These are phyloP conservation scores for Notamacropus eugenii DNA, from an alignment of 2,797 vertebrate genomes.

Conservation along the genomic window DNA sequence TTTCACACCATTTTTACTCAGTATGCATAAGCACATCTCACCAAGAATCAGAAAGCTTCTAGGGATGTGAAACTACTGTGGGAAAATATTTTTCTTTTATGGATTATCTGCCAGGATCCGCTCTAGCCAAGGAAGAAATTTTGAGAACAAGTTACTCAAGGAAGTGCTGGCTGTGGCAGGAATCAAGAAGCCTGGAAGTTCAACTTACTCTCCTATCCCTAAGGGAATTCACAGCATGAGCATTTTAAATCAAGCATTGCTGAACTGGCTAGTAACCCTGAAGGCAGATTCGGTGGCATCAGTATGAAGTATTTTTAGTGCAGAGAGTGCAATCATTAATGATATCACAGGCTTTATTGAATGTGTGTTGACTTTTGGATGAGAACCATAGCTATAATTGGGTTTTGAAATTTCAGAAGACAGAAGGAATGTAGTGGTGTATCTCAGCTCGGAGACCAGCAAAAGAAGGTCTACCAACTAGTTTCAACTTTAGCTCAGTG, in stretches of 20 bases:
- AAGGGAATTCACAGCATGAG: neutral
- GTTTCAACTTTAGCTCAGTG: neutral
- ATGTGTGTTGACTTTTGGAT: neutral
- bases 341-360: neutral
- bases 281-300: neutral
- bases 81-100: conserved; percentile 4
- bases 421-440: neutral
- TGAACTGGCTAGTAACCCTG: neutral
- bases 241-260: neutral
- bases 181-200: neutral
- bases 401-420: neutral
- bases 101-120: neutral
- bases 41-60: neutral
- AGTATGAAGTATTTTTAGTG: neutral
- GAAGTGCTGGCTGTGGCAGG: neutral
- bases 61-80: neutral
- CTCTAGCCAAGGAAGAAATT: neutral
- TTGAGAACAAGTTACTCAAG: neutral
- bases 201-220: neutral
- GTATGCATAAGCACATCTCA: neutral
- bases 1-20: neutral
- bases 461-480: neutral
- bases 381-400: neutral
- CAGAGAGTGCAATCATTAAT: neutral
- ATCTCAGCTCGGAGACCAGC: neutral